Evolutionary conservation across 35 echinoderm and acorn worm genomes (phyloP), one percentile per base, ranked within the genome.

Genomic region (Hemicentrotus pulcherrimus): DNA sequence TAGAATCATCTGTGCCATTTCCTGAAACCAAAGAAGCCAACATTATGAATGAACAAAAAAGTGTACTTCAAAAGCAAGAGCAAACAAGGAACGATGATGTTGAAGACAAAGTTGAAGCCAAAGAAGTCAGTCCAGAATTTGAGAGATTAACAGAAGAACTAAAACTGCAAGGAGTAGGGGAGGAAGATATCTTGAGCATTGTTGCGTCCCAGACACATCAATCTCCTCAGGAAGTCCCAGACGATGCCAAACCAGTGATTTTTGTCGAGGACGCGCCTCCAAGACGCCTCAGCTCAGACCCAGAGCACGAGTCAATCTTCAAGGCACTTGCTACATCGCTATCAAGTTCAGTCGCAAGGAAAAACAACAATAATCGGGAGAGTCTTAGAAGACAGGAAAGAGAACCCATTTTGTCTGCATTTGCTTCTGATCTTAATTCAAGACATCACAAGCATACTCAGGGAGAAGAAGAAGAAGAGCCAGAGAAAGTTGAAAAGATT

Each of bases 361-460:
- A 78, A 78, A 78, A 78, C 65, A 78, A 78, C 65, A 78, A 78
- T 78, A 78, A 78, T 78, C 65, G 65, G 65, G 19, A 78, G 65
- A 78, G 32, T 90, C 88, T 30, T 30, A 18, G 32, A 47, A 31
- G 18, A 47, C 46, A 41, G 46, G 88, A 90, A 90, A 90, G 88
- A 33, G 88, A 90, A 90, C 88, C 88, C 12, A 47, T 90, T 30
- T 24, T 90, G 46, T 41, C 32, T n/a, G 88, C 88, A 41, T 90
- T 90, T 41, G 88, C 88, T 90, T 90, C 88, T 47, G 46, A 90
- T 78, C 65, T 78, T 28, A 78, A 78, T n/a, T 78, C 19, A 7
- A 78, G 65, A 78, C 28, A n/a, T 78, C 65, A 78, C 22, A 78
- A 28, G 28, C 6, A 78, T 78, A n/a, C 65, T n/a, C 19, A n/a